Base-by-base conservation (phyloP, 1,140 invertebrate species). In the Caenorhabditis brenneri region DNA sequence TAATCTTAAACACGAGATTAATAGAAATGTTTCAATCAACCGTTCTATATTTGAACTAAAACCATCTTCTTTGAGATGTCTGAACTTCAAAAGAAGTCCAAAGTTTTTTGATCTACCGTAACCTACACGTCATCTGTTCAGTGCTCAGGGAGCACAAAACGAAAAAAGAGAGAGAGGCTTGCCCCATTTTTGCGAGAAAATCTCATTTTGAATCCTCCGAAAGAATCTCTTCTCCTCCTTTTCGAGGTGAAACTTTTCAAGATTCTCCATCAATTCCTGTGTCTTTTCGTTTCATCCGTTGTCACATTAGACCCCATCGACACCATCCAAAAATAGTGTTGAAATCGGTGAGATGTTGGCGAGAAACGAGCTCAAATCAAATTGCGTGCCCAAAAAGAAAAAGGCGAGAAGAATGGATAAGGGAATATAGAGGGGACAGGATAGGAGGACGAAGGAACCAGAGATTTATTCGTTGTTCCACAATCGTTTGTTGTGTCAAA, bases 391-490 rank as follows among this genome's bases (percentile, higher is more conserved):
- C 65, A 74, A 36, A 65, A 65, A 36, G 24, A 65, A 42, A 24
- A 19, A 46, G 36, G 65, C 33, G 36, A 74, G 36, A 55, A 27
- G 10, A 55, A 42, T 42, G 39, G 39, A 42, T 6, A 42, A 42
- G 22, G 31, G 19, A 65, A 31, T n/a, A 65, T 36, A n/a, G 22
- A 29, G 55, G 60, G 36, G 22, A 36, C 31, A 24, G 36, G 31
- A 65, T 4, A 42, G 36, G 9, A 33, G 6, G 65, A 42, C 9
- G 36, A 42, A 42, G 36, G 42, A 74, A 42, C 36, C 65, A 74
- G 33, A 74, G 65, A 74, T 39, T 74, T 74, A 74, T 42, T 74
- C 65, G 65, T 74, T 74, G 65, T 42, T 74, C 65, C 65, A 74
- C 33, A 74, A 74, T 74, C 65, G 42, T 74, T 74, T 74, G 19